These are phyloP conservation scores for Perizoma affinitatum DNA, from an alignment of 2,888 invertebrate genomes.

Conservation along the genomic window DNA sequence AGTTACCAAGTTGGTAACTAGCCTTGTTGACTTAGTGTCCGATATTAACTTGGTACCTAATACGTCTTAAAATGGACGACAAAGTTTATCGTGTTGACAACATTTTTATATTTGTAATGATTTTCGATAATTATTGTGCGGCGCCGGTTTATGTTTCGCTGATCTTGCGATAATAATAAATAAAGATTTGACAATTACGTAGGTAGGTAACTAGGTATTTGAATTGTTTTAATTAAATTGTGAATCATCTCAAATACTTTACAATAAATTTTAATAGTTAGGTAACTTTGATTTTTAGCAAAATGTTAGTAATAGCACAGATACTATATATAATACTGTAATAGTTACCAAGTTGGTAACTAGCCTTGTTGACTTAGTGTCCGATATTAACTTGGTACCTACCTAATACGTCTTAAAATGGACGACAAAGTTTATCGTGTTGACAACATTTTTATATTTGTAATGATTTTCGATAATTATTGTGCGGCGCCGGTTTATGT, in stretches of 20 bases:
- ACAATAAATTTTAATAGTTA: no score
- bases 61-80: no score
- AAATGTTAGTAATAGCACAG: constrained; percentile 26
- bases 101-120: constrained; percentile 37
- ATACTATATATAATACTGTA: no score
- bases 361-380: no score
- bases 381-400: no score
- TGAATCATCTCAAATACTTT: constrained; percentile 65
- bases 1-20: no score
- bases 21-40: no score
- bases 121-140: constrained; percentile 37
- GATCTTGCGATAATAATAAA: constrained; percentile 64
- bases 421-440: constrained; percentile 9
- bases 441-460: constrained; percentile 35
- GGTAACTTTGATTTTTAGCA: constrained; percentile 43
- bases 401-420: no score
- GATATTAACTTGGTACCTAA: no score
- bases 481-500: constrained; percentile 34
- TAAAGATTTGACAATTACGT: no score
- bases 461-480: constrained; percentile 38
- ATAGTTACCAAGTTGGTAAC: no score
- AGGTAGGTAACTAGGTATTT: constrained; percentile 68
- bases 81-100: constrained; percentile 22
- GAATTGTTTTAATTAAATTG: constrained; percentile 81
- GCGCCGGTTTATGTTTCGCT: constrained; percentile 46